A percentile compares a stretch with the other conserved stretches of the same genome.
Conservation (phyloP, 2,888 invertebrate genomes). For the Amorpha juglandis region DNA sequence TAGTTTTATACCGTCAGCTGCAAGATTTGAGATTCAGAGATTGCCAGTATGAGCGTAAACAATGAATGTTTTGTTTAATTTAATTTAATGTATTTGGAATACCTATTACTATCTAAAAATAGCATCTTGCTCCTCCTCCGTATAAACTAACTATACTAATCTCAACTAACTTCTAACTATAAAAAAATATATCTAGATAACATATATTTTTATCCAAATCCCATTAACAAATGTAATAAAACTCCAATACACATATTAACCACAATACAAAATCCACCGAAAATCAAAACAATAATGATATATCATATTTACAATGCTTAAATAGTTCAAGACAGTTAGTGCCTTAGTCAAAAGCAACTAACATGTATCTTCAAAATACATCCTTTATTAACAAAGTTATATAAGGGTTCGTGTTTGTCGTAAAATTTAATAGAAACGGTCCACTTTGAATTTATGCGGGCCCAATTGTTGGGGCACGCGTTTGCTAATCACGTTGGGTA, state of each 20-base stretch:
- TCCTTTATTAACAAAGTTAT: conserved; percentile 81
- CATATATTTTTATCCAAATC: no score
- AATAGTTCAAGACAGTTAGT: conserved; percentile 39
- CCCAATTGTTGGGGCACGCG: conserved; percentile 53
- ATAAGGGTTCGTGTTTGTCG: conserved; percentile 73
- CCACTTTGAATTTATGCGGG: conserved; percentile 71
- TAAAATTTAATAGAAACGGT: conserved; percentile 79
- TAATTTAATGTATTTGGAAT: no score
- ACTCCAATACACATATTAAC: conserved; percentile 12
- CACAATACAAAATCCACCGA: not conserved
- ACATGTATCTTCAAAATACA: conserved; percentile 69
- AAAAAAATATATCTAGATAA: no score
- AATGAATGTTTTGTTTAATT: no score
- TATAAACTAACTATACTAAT: no score
- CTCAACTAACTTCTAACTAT: no score
- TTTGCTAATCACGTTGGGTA: conserved; percentile 57
- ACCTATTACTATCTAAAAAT: no score
- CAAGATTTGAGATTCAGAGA: no score
- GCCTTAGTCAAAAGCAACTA: conserved; percentile 51
- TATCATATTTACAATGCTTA: conserved; percentile 41
- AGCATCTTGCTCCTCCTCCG: no score
- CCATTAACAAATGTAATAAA: not conserved
- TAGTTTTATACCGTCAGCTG: no score
- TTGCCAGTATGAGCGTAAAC: no score
- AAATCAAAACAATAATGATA: conserved; percentile 33